phyloP scores from a whole-genome alignment of 1,140 invertebrate genomes.

The Bilobella aurantiaca region DNA sequence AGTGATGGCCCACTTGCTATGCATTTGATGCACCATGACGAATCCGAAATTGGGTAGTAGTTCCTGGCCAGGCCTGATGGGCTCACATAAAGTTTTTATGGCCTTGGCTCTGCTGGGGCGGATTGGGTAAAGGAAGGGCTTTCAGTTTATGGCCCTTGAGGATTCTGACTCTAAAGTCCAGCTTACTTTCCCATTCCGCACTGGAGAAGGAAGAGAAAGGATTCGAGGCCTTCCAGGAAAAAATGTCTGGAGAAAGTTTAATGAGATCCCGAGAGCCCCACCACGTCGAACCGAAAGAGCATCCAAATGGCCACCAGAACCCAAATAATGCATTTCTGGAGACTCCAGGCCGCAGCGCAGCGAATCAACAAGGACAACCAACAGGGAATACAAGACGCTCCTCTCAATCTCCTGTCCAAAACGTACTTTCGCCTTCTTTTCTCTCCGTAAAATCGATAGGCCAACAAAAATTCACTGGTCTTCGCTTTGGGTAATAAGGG shows the following conservation, averaged over 20 bases:
- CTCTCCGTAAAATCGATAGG: no score
- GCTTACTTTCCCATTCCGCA: slow-evolving; percentile 33
- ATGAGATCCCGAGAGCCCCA: background rate
- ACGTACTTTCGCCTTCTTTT: no score
- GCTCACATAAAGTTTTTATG: slow-evolving; percentile 6
- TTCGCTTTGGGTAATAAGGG: no score
- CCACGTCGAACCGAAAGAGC: background rate
- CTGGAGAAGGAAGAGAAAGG: background rate
- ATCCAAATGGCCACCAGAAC: background rate
- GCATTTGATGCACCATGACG: background rate
- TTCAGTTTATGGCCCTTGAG: slow-evolving; percentile 14
- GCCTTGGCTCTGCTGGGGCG: background rate
- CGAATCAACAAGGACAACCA: no score
- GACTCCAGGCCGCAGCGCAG: no score
- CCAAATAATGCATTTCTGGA: no score
- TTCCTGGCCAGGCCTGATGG: background rate
- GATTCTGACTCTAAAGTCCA: slow-evolving; percentile 24
- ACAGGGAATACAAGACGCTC: no score
- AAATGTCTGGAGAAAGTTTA: background rate
- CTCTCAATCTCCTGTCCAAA: background rate
- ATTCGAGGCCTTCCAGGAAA: no score
- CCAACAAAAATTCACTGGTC: no score
- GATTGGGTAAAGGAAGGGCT: background rate
- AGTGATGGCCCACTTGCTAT: background rate
- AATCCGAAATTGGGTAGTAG: background rate